Base-by-base conservation (phyloP, 2,797 vertebrate species). In the Manis pentadactyla region DNA sequence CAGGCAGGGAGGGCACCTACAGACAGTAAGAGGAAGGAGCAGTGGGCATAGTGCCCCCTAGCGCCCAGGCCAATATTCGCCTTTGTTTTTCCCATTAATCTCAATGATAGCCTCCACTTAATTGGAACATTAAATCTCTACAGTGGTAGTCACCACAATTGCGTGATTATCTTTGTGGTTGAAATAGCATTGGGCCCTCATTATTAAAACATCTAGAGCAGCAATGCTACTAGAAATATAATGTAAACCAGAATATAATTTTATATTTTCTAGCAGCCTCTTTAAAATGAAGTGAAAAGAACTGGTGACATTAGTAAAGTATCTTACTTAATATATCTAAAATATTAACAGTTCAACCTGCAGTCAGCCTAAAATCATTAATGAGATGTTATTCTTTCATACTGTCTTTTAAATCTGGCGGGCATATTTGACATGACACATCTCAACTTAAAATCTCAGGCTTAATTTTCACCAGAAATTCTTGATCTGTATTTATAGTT, bases 41-140 rank as follows among this genome's bases (percentile, higher is more conserved):
- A 68, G 13, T 6, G 7, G 71, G 10, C 31, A 2, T 2, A 57
- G 68, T 4, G 10, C 17, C 25, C 42, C 59, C 53, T 34, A 37
- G 27, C 69, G 21, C 13, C 9, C 25, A 37, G 17, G 8, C 63
- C 51, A 46, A 34, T 23, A 17, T 53, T 68, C 21, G 78, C 68
- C 91, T 92, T 57, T 34, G 25, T 46, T 79, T 87, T 25, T 21
- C 29, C n/a, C 59, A 77, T 75, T 83, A 29, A 74, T 91, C 68
- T 85, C 87, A 64, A 49, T 78, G 77, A 91, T 12, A 82, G 13
- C 37, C 42, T 90, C 31, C 69, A 61, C 23, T 63, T 92, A 88
- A 93, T 17, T 92, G 27, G 75, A 86, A 87, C 21, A 18, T 88
- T 95, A 88, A 82, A 91, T 82, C 82, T 91, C 61, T 87, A 2